Evolutionary conservation across 2,888 invertebrate genomes (phyloP), one percentile per base, ranked within the genome.

Genomic region (Hetaerina titia): DNA sequence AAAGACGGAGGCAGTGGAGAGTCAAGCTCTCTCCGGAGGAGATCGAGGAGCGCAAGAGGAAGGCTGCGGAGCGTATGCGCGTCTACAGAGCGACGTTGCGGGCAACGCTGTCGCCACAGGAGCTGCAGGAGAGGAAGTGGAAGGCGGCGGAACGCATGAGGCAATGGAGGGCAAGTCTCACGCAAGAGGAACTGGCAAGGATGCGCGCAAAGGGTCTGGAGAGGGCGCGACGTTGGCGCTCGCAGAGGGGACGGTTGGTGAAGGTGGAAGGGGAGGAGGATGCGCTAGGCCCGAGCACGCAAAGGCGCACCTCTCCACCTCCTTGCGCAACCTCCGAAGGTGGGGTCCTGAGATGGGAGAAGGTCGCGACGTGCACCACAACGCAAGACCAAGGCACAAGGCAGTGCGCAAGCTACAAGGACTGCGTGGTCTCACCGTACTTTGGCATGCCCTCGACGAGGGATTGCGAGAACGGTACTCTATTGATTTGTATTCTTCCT

Each of bases 121-220:
- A 81, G 81, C 81, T 81, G 11, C 81, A 81, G 81, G 81, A 25
- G 81, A 25, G 81, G 25, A 81, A 81, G 81, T 81, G 81, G 81
- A 81, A 81, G n/a, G 81, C 81, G 1, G 81, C 81, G 11, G 81
- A 81, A 13, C 81, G 81, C 81, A 81, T 81, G 81, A 25, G 81
- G 31, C 81, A 81, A 31, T 81, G 81, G 81, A 25, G 81, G 25
- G 81, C 81, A 1, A 81, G 81, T 31, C 81, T 81, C 81, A 31
- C 81, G 25, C 81, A 25, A 9, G 81, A 81, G 81, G 81, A 81
- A 31, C 81, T 81, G 9, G 31, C 81, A 13, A 31, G 81, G 25
- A 81, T 81, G 81, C 81, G 81, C 11, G 81, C 81, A 25, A 81
- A 81, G 81, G 81, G 81, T 4, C 81, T 81, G 11, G 81, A 81